Evolutionary conservation across 2,797 vertebrate species (phyloP), one percentile per base, ranked within the genome.

Genomic region (Lacerta agilis): DNA sequence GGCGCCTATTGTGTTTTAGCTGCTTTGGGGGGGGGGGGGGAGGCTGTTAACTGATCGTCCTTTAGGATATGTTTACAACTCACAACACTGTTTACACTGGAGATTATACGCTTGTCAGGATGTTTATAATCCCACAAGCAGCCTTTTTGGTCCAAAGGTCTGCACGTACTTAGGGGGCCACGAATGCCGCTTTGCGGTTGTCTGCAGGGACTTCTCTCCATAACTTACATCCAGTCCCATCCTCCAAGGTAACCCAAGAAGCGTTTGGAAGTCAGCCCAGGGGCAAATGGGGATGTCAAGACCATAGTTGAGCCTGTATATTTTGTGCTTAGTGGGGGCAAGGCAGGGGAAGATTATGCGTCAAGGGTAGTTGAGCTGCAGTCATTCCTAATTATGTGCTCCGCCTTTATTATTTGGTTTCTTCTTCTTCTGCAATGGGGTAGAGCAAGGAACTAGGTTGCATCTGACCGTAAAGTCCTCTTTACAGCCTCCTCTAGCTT

Each of bases 41-140:
- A 61, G 23, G 66, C 78, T 82, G 43, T 77, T 61, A 79, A 20
- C 81, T 27, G 72, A 64, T 79, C 27, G 91, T 85, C 71, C 82
- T 89, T 8, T 85, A 75, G 69, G 73, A 79, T 86, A 25, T 91
- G n/a, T 92, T 94, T 94, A 64, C 76, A 89, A 67, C 73, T 88
- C 87, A 3, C 15, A 58, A 38, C 88, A 82, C 55, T 85, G 17
- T 90, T 95, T 64, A 18, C 87, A 66, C n/a, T 86, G 75, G 36
- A 66, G 89, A 86, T 89, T 82, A 92, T 93, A 82, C 90, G n/a
- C 69, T 92, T 92, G 89, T 92, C 58, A 80, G 36, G 91, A 55
- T 86, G 84, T 92, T 86, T 94, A 92, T 87, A 85, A 80, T 91
- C 83, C 87, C 8, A 7, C 79, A 82, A 91, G 43, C 73, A 89